These are phyloP conservation scores for Typhlomys cinereus DNA, from an alignment of 2,113 vertebrate genomes.

Conservation along the genomic window DNA sequence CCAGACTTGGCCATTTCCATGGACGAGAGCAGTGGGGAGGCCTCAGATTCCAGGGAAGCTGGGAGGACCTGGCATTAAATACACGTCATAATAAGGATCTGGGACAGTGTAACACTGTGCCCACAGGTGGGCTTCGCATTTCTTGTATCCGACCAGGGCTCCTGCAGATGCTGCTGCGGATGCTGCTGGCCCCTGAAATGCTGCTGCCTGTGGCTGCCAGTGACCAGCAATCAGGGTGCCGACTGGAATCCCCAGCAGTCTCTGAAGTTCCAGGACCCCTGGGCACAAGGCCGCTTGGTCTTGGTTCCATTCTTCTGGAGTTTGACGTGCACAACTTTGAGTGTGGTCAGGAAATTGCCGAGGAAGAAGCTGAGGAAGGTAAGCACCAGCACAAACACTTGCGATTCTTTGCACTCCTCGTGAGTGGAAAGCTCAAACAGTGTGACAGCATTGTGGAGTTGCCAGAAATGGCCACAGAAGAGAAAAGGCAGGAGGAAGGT, in stretches of 20 bases:
- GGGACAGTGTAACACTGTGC: slow-evolving; percentile 73
- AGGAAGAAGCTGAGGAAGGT: slow-evolving; percentile 97
- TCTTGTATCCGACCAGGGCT: background rate
- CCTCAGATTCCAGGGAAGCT: background rate
- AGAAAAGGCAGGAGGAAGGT: slow-evolving; percentile 97
- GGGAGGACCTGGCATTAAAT: slow-evolving; percentile 73
- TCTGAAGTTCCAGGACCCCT: background rate
- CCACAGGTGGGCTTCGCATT: slow-evolving; percentile 62
- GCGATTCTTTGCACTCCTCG: slow-evolving; percentile 97
- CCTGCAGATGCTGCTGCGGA: background rate
- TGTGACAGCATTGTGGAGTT: slow-evolving; percentile 95
- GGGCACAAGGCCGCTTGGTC: slow-evolving; percentile 43
- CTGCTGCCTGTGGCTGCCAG: background rate
- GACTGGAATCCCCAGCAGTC: background rate
- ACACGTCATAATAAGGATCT: slow-evolving; percentile 80
- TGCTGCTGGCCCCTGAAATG: slow-evolving; percentile 27
- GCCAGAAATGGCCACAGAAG: slow-evolving; percentile 99
- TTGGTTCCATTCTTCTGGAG: slow-evolving; percentile 92
- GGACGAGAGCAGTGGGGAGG: background rate
- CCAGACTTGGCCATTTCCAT: background rate
- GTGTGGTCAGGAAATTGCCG: slow-evolving; percentile 96
- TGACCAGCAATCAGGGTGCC: background rate
- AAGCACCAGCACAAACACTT: slow-evolving; percentile 95
- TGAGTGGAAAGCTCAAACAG: slow-evolving; percentile 93
- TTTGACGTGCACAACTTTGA: slow-evolving; percentile 96